These are phyloP conservation scores for Palloptera scutellata DNA, from an alignment of 2,888 invertebrate genomes.

Conservation along the genomic window DNA sequence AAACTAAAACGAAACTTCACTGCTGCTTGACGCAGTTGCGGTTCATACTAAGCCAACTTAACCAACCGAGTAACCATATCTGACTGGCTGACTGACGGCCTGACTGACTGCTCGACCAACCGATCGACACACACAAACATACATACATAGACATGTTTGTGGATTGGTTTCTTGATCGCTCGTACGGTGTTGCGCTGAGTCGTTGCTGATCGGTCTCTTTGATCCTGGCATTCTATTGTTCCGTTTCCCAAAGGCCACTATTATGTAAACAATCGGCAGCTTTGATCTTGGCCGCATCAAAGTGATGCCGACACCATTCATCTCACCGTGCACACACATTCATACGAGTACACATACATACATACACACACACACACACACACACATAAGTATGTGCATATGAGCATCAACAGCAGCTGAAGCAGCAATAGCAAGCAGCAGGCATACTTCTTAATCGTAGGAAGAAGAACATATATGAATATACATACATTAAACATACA, in stretches of 20 bases:
- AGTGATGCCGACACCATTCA: conserved; percentile 49
- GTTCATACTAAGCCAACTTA: no score
- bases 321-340: neutral
- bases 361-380: neutral
- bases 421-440: neutral
- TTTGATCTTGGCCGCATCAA: conserved; percentile 70
- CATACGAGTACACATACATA: neutral
- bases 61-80: no score
- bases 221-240: conserved; percentile 66
- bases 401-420: conserved; percentile 15
- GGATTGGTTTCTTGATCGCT: neutral
- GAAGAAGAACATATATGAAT: no score
- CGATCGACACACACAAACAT: no score
- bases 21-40: no score
- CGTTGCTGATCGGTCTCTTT: conserved; percentile 51
- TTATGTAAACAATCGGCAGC: conserved; percentile 74
- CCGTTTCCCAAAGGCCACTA: conserved; percentile 70
- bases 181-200: conserved; percentile 31
- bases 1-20: no score
- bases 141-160: no score
- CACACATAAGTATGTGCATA: neutral
- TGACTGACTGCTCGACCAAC: no score
- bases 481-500: no score
- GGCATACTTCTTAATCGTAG: neutral
- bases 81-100: no score